A percentile compares a stretch with the other conserved stretches of the same genome.
Evolutionary conservation across 2,888 invertebrate genomes (phyloP).

Genomic region (Hirtodrosophila histrioides): DNA sequence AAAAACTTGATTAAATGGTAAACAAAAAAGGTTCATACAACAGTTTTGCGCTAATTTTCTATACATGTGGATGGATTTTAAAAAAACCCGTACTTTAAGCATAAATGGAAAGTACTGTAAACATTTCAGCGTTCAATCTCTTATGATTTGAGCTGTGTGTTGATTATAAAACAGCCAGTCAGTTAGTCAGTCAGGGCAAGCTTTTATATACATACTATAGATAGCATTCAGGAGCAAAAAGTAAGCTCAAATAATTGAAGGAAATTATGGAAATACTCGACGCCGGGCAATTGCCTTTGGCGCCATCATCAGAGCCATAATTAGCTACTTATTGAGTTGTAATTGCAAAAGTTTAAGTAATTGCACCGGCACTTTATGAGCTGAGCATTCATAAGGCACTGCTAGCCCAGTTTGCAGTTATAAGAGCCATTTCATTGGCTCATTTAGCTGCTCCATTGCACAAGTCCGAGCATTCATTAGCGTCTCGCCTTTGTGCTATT

Average conservation of each 20-base stretch:
- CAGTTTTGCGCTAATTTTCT: too few species aligned
- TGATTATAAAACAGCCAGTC: too few species aligned
- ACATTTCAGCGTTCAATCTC: too few species aligned
- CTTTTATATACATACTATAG: too few species aligned
- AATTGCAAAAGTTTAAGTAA: slow-evolving; percentile 73
- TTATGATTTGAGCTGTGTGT: too few species aligned
- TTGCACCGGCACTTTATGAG: slow-evolving; percentile 38
- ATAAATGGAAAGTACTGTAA: too few species aligned
- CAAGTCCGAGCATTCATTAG: slow-evolving; percentile 45
- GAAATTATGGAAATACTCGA: slow-evolving; percentile 33
- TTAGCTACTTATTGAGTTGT: slow-evolving; percentile 73
- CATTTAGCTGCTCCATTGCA: slow-evolving; percentile 34
- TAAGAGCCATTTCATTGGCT: slow-evolving; percentile 16
- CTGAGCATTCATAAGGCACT: slow-evolving; percentile 21
- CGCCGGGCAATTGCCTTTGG: slow-evolving; percentile 16
- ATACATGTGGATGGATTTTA: too few species aligned
- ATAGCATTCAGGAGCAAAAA: not conserved
- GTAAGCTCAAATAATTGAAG: slow-evolving; percentile 27
- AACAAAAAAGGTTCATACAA: too few species aligned
- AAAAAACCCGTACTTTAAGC: too few species aligned
- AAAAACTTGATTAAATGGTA: too few species aligned
- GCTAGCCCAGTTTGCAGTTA: slow-evolving; percentile 1
- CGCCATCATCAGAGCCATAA: slow-evolving; percentile 45
- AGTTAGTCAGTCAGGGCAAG: too few species aligned
- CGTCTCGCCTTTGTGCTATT: slow-evolving; percentile 39